Base-by-base conservation (phyloP, 2,113 vertebrate genomes). In the Axis porcinus region DNA sequence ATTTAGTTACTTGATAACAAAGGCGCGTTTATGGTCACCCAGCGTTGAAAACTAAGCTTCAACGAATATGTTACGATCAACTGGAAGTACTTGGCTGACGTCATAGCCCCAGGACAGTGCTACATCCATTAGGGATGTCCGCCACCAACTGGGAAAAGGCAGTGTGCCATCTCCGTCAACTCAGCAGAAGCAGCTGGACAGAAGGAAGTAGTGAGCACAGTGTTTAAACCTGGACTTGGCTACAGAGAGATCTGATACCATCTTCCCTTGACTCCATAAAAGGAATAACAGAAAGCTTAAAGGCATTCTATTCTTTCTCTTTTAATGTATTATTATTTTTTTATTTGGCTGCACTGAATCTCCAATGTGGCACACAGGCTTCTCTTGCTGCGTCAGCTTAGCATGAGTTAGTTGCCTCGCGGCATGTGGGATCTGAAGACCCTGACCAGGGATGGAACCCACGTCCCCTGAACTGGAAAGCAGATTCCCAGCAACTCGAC, bases 11-110 rank as follows among this genome's bases (percentile, higher is more conserved):
- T 45, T 74, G 78, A 79, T n/a, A 57, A 67, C n/a, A 81, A 81
- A 94, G 47, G 45, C 12, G 17, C 92, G 45, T 58, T 54, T n/a
- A 45, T 14, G 43, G n/a, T 16, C n/a, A 36, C 60, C 25, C 15
- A 67, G 10, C 40, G 14, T 27, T 76, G 67, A 74, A 40, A 93
- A 87, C 79, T 54, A 78, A 47, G 27, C n/a, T 21, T 67, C 43
- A 40, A 30, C 30, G 27, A 27, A n/a, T 21, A 58, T 4, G 47
- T 15, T 54, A 19, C n/a, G 8, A 83, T 7, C 3, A 1, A 25
- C 0, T 43, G 43, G 13, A 2, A 11, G 7, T 36, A 13, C 13
- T 45, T 45, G 33, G 33, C 2, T 30, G n/a, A 43, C 45, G 5
- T 5, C 13, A 33, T 8, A 21, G 30, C 17, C 25, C 58, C 17